A percentile compares a stretch with the other conserved stretches of the same genome.
Evolutionary conservation across 2,797 vertebrate species (phyloP).

Genomic region (Sebastiscus albofasciatus): DNA sequence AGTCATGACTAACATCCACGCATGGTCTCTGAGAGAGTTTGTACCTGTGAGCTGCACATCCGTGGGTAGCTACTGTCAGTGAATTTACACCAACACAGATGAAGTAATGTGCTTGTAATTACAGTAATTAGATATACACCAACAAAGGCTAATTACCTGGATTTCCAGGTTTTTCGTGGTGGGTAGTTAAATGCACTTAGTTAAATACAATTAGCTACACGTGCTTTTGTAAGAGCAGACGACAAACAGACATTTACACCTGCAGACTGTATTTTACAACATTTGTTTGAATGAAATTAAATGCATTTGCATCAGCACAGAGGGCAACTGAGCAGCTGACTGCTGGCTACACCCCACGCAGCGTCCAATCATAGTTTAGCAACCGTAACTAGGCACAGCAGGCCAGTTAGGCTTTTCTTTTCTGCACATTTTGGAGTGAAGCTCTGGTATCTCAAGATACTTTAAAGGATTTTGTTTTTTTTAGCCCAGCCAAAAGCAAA

Average conservation of each 20-base stretch:
- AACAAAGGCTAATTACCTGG: constrained; percentile 6
- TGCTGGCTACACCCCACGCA: neutral
- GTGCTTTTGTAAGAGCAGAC: neutral
- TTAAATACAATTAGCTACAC: neutral
- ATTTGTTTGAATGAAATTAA: neutral
- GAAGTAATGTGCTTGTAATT: neutral
- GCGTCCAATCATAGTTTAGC: neutral
- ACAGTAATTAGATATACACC: neutral
- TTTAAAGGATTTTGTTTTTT: neutral
- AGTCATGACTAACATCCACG: neutral
- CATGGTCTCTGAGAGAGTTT: neutral
- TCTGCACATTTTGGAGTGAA: neutral
- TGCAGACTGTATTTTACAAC: neutral
- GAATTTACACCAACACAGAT: neutral
- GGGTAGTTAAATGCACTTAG: neutral
- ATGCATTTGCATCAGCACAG: neutral
- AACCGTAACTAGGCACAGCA: neutral
- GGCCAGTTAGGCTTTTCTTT: neutral
- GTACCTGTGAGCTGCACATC: neutral
- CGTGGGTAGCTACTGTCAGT: neutral
- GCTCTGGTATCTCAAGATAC: neutral
- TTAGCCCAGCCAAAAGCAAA: neutral
- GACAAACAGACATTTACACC: neutral
- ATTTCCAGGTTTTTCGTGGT: neutral
- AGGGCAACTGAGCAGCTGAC: neutral